These are phyloP conservation scores for Pogoniulus pusillus DNA, from an alignment of 2,797 vertebrate genomes.

Conservation along the genomic window DNA sequence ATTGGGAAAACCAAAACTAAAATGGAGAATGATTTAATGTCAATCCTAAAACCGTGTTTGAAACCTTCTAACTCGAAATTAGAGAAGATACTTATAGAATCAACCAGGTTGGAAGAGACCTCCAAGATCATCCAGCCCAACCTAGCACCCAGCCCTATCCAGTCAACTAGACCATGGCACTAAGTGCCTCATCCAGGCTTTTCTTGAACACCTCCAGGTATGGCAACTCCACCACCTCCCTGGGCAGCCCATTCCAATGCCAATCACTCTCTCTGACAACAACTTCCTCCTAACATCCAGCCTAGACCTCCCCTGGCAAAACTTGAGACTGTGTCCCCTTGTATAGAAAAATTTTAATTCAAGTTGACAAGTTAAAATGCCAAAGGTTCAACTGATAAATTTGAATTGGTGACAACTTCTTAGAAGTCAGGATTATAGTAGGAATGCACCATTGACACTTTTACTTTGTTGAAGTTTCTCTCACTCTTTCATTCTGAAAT, in stretches of 20 bases:
- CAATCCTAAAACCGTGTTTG: not conserved
- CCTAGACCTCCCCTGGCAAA: too few relatives aligned
- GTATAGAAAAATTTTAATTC: not conserved
- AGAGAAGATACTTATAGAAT: not conserved
- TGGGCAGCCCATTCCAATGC: too few relatives aligned
- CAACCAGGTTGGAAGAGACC: too few relatives aligned
- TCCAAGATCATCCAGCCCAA: too few relatives aligned
- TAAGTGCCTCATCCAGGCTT: too few relatives aligned
- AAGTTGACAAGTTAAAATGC: not conserved
- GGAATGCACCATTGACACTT: not conserved
- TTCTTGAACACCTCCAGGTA: too few relatives aligned
- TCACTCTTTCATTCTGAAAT: not conserved
- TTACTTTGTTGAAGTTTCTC: not conserved
- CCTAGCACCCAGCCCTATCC: too few relatives aligned
- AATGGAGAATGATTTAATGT: not conserved
- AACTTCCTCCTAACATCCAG: too few relatives aligned
- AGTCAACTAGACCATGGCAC: too few relatives aligned
- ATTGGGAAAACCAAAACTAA: fast-evolving
- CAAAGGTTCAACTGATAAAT: not conserved
- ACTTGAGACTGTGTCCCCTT: too few relatives aligned
- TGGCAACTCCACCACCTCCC: too few relatives aligned
- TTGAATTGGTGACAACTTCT: not conserved
- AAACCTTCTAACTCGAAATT: not conserved
- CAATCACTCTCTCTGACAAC: too few relatives aligned
- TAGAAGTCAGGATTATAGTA: not conserved